Evolutionary conservation across 2,888 invertebrate genomes (phyloP), one percentile per base, ranked within the genome.

Genomic region (Drosophila anceps): DNA sequence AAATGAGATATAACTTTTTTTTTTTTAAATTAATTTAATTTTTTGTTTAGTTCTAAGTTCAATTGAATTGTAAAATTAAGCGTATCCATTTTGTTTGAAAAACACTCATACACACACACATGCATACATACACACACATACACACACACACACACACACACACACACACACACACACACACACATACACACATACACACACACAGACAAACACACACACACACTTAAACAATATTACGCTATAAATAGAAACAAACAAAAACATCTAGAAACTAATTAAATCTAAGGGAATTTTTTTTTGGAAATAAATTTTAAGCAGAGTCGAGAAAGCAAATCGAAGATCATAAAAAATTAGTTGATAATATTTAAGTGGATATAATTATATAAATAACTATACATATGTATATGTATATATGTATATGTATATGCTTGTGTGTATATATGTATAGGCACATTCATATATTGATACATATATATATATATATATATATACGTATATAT

Each of bases 21-120:
- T 71, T 59, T 62, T 37, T 39, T 50, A 48, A 31, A 43, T 31
- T 54, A 54, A 54, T 27, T 73, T 69, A 53, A 69, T 63, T 81
- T 79, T 87, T 83, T 86, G 79, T 86, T 84, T 82, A 82, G 76
- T 84, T 84, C 75, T 83, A 83, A 76, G 79, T 88, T 85, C 83
- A 85, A 88, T 88, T 78, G 60, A 80, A 88, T 85, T 85, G 85
- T 86, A 53, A 84, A 71, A 79, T 60, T 82, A 84, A 84, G 80
- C 80, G 79, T 84, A 73, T 73, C 59, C 48, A 64, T 63, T 76
- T 82, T 81, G 86, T 85, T 85, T 88, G 64, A 74, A 84, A 84
- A 84, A 85, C 24, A 43, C 13, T 66, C 48, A 53, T 41, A 51
- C 33, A 66, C 15, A 63, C 46, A 66, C 43, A 76, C 57, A 81